Conservation (phyloP, 1,140 invertebrate species). For the Triops longicaudatus region DNA sequence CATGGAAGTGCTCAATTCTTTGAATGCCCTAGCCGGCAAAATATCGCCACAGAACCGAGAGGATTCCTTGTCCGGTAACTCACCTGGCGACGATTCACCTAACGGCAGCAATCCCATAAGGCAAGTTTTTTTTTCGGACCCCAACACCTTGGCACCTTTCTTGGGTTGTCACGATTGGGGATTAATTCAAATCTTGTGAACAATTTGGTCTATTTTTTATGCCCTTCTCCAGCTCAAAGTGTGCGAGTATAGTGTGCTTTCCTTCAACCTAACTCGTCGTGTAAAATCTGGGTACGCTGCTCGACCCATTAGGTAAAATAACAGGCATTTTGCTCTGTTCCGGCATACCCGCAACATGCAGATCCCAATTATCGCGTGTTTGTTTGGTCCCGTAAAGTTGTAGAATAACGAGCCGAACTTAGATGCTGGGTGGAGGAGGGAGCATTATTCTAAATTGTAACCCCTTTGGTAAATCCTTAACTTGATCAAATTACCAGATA, state of each 20-base stretch:
- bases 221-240: too few relatives aligned
- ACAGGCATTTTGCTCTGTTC: not conserved
- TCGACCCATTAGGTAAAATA: not conserved
- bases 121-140: not conserved
- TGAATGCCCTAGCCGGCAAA: conserved; percentile 34
- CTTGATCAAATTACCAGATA: not conserved
- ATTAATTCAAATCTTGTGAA: too few relatives aligned
- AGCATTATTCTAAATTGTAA: not conserved
- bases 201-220: too few relatives aligned
- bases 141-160: too few relatives aligned
- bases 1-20: conserved; percentile 32
- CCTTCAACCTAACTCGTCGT: too few relatives aligned
- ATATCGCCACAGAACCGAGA: conserved; percentile 33
- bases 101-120: conserved; percentile 16
- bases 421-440: not conserved
- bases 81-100: conserved; percentile 23
- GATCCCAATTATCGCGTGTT: conserved; percentile 3
- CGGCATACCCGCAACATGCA: not conserved
- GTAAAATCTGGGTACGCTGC: not conserved
- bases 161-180: too few relatives aligned
- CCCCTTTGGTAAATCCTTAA: conserved; percentile 5
- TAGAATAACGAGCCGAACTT: not conserved
- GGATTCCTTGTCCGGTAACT: conserved; percentile 16
- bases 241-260: too few relatives aligned
- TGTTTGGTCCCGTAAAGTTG: not conserved